Evolutionary conservation across 1,140 invertebrate species (phyloP).

Genomic region (Ganaspis sp.): DNA sequence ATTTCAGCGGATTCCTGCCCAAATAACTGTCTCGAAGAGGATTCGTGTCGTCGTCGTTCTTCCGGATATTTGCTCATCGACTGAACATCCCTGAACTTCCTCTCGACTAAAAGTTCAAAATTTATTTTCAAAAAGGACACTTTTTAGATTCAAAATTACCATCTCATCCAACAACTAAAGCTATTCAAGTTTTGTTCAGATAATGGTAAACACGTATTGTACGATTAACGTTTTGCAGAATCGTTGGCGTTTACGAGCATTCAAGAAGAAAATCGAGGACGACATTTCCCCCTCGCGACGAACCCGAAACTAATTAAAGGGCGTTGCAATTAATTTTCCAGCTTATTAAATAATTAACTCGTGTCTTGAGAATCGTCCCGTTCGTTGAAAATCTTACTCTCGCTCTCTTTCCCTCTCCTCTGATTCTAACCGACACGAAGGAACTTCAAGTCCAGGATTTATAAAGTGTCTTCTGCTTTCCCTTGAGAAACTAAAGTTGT

Average conservation of each 20-base stretch:
- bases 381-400: slow-evolving; percentile 30
- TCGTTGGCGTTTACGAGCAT: background rate
- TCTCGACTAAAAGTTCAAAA: background rate
- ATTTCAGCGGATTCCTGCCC: slow-evolving; percentile 26
- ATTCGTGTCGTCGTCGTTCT: background rate
- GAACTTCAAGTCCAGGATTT: slow-evolving; percentile 34
- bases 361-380: slow-evolving; percentile 42
- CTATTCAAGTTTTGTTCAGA: background rate
- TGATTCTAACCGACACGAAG: slow-evolving; percentile 35
- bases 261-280: slow-evolving; percentile 17
- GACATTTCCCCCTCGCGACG: slow-evolving; percentile 24
- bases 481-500: slow-evolving; percentile 36
- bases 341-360: slow-evolving; percentile 58
- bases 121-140: background rate
- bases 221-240: background rate
- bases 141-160: too few relatives aligned
- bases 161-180: background rate
- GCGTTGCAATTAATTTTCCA: slow-evolving; percentile 58
- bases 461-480: slow-evolving; percentile 32
- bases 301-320: slow-evolving; percentile 52
- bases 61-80: slow-evolving; percentile 21
- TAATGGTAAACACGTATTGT: too few relatives aligned
- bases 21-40: slow-evolving; percentile 9
- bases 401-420: slow-evolving; percentile 16
- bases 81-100: background rate